phyloP scores from a whole-genome alignment of 2,797 vertebrate genomes.

The Mus caroli region DNA sequence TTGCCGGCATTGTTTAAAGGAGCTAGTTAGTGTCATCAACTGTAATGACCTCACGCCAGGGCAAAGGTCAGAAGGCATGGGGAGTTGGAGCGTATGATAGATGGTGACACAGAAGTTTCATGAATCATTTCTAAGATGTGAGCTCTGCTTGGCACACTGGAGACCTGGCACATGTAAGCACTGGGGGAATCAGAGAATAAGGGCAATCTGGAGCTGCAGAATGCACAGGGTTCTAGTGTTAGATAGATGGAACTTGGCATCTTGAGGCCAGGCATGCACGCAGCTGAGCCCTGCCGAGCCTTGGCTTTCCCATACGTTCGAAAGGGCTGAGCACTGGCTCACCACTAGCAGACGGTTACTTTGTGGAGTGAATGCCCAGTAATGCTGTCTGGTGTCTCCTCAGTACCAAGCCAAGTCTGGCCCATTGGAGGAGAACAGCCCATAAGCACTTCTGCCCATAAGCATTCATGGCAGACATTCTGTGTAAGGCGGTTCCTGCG shows the following conservation, averaged over 20 bases:
- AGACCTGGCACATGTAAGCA: background rate
- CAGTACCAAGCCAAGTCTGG: background rate
- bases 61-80: slow-evolving; percentile 28
- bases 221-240: background rate
- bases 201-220: background rate
- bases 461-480: background rate
- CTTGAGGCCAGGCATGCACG: background rate
- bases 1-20: slow-evolving; percentile 60
- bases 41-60: slow-evolving; percentile 67
- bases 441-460: background rate
- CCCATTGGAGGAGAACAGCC: background rate
- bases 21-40: slow-evolving; percentile 80
- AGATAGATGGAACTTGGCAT: background rate
- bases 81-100: background rate
- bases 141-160: background rate
- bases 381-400: background rate
- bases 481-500: background rate
- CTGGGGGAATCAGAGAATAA: background rate
- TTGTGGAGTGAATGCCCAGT: background rate
- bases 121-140: slow-evolving; percentile 8
- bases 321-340: background rate
- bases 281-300: background rate
- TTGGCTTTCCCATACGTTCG: background rate
- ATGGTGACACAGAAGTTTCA: background rate
- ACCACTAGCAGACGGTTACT: background rate